A percentile compares a stretch with the other conserved stretches of the same genome.
phyloP scores from a whole-genome alignment of 2,797 vertebrate genomes.

The Mallotus villosus region DNA sequence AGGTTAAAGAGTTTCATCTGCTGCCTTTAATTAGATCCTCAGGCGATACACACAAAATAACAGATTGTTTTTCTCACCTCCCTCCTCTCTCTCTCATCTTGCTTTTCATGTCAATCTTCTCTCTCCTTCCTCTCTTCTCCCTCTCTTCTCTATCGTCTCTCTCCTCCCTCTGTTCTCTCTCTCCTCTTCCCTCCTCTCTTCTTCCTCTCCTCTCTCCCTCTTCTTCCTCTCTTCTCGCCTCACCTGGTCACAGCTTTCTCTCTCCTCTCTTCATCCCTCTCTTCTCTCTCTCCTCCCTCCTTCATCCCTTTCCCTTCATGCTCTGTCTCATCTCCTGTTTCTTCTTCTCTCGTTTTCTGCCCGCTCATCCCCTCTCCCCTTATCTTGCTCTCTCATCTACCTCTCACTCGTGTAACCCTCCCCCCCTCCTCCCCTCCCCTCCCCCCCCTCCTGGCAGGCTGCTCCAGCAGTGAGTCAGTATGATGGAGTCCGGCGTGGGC shows the following conservation, averaged over 20 bases:
- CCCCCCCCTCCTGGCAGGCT: slow-evolving; percentile 64
- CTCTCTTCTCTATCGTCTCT: not conserved
- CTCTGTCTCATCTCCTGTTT: not conserved
- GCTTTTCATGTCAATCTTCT: slow-evolving; percentile 22
- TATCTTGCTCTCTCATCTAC: not conserved
- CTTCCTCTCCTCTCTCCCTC: too few relatives aligned
- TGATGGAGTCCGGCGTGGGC: slow-evolving; percentile 83
- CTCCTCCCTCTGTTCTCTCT: too few relatives aligned
- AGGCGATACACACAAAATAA: too few relatives aligned
- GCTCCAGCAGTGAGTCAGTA: slow-evolving; percentile 82
- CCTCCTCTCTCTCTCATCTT: slow-evolving; percentile 8
- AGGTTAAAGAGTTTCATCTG: slow-evolving; percentile 16
- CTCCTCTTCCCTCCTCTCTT: too few relatives aligned
- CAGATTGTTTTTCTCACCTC: slow-evolving; percentile 1
- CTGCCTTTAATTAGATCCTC: not conserved
- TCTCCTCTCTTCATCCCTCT: not conserved
- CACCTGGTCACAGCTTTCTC: not conserved
- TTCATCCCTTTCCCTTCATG: not conserved
- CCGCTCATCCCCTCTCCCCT: not conserved
- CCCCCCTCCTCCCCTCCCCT: not conserved
- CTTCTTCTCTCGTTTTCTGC: not conserved
- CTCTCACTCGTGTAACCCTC: slow-evolving; percentile 1
- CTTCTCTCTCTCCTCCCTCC: too few relatives aligned
- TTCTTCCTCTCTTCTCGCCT: not conserved
- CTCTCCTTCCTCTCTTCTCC: slow-evolving; percentile 7